Evolutionary conservation across 2,113 vertebrate genomes (phyloP), one percentile per base, ranked within the genome.

Genomic region (Anarhynchus alexandrinus): DNA sequence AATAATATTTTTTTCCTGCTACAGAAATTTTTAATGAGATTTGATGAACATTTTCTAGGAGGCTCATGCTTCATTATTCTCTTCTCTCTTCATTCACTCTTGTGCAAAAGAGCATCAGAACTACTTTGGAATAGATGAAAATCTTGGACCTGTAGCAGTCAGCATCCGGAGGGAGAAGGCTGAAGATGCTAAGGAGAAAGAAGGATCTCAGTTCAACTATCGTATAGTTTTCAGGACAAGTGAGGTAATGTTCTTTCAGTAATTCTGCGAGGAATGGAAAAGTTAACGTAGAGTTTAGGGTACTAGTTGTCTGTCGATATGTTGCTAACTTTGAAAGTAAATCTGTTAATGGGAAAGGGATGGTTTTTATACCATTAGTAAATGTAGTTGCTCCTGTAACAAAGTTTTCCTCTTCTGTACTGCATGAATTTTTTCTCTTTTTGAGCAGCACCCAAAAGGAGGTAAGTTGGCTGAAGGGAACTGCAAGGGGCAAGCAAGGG

Each of bases 121-220:
- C 98, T 99, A 99, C 97, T 99, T 99, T 62, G 99, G 99, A 52
- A 98, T 99, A 45, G 99, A 99, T 93, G 99, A 99, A 85, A 98
- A 99, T 97, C 98, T 99, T 71, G 99, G 99, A 58, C 99, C 99
- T 1, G 99, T 99, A 95, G 99, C 99, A 6, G 98, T 99, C 72
- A 99, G 99, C 94, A 96, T 99, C 94, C 98, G 99, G 69, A 98
- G 99, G 87, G 99, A 99, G 96, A 99, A 98, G 93, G 98, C 99
- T 82, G 99, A 99, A 59, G 99, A 99, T 25, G 97, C 98, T n/a
- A 99, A 98, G 95, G 99, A 99, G 91, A 99, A 99, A 89, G 99
- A 99, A 49, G 98, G 99, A n/a, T 98, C 98, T 83, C 99, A 99
- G 91, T 99, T 98, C 98, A 99, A 99, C 98, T 99, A 99, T 90